These are phyloP conservation scores for Heliconius aoede DNA, from an alignment of 2,888 invertebrate species.

Conservation along the genomic window DNA sequence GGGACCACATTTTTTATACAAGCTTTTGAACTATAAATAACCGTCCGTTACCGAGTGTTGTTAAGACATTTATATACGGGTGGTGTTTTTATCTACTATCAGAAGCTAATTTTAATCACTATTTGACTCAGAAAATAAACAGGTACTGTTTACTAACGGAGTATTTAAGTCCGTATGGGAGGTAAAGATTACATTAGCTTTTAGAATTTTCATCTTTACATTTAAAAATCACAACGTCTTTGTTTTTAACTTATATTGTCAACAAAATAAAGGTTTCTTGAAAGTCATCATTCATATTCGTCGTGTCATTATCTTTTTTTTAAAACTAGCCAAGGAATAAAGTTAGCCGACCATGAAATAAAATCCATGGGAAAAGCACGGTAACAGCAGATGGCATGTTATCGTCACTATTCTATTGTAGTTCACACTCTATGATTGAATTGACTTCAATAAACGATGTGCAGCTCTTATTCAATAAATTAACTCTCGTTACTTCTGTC, in stretches of 20 bases:
- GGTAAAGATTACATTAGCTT: constrained; percentile 52
- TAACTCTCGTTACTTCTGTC: constrained; percentile 27
- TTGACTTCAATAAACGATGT: constrained; percentile 34
- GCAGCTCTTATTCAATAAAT: constrained; percentile 24
- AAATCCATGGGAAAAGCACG: constrained; percentile 39
- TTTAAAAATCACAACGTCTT: constrained; percentile 17
- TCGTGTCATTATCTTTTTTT: constrained; percentile 41
- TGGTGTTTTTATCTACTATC: constrained; percentile 9
- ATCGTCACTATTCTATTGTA: constrained; percentile 26
- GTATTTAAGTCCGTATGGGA: background rate
- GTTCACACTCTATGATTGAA: constrained; percentile 26
- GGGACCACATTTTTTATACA: constrained; percentile 71
- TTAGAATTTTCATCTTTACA: constrained; percentile 31
- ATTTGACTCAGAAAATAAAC: constrained; percentile 8
- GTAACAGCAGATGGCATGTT: constrained; percentile 33
- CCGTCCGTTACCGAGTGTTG: constrained; percentile 60
- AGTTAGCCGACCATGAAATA: constrained; percentile 40
- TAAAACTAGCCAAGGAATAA: constrained; percentile 42
- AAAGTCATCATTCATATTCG: constrained; percentile 24
- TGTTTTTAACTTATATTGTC: constrained; percentile 12
- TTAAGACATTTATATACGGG: constrained; percentile 48
- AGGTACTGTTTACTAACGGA: background rate
- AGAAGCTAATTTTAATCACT: constrained; percentile 26
- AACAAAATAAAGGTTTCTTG: constrained; percentile 26
- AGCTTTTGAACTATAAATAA: constrained; percentile 71